Evolutionary conservation across 2,113 vertebrate genomes (phyloP), one percentile per base, ranked within the genome.

Genomic region (Apteryx owenii): DNA sequence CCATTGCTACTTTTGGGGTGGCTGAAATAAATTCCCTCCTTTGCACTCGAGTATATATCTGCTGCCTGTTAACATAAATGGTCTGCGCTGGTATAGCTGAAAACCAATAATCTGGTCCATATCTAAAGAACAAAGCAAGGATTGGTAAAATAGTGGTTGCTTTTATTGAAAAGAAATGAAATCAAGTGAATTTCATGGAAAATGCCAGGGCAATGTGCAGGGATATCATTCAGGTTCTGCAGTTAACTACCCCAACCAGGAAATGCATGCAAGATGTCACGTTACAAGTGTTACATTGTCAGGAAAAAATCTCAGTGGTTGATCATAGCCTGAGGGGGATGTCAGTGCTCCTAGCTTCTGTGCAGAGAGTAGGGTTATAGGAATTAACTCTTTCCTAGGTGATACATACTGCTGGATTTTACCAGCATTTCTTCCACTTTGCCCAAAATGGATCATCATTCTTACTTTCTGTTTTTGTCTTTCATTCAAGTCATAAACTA

Each of bases 341-440:
- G 95, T 97, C 89, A 94, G 71, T 88, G 64, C 83, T 95, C 64
- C 60, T 61, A 93, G 54, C 53, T 92, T 20, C 92, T 50, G 65
- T 82, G 48, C 56, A 40, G n/a, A 65, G 36, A 79, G 48, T 69
- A 84, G 51, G 56, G 12, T 13, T 33, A 56, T 0, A 90, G 71
- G 75, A 95, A 85, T 97, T 97, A 97, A 97, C 97, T 91, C 95
- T 78, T 96, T 97, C 89, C 56, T 91, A 75, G 82, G 60, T 53
- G 56, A 64, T 5, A 25, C 11, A 36, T 38, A 42, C 4, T 0
- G 0, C 28, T 61, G 72, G 23, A 54, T 80, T 91, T 96, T 73
- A 26, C 13, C n/a, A 26, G 31, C 58, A 9, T 25, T 50, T 61
- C 4, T 64, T 71, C 14, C 14, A 36, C 54, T 56, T 46, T 70